Evolutionary conservation across 2,888 invertebrate species (phyloP), one percentile per base, ranked within the genome.

Genomic region (Ornithoptera priamus): DNA sequence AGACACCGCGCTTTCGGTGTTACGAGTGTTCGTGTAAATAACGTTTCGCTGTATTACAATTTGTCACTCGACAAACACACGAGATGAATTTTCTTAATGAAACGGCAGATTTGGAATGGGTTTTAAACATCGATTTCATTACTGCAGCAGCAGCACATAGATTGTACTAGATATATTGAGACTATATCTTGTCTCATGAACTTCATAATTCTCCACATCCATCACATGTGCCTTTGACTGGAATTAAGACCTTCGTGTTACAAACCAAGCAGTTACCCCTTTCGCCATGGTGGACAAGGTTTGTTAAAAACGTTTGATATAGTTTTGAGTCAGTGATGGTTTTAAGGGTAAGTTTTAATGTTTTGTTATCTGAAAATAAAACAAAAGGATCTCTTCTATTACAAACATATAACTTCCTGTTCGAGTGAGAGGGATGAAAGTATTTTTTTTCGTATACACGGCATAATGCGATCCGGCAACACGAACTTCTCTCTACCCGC

Each of bases 401-500:
- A 39, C 53, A 53, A 53, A 53, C 42, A 4, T 61, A 36, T 62
- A 62, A 62, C 67, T 67, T 67, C 39, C 30, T 24, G 24, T 67
- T 57, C 20, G 17, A 22, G 53, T 58, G 67, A 62, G 24, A 56
- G 22, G 56, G 67, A 67, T 67, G 18, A 42, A 58, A 50, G 15
- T 61, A 36, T 65, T 39, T 39, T 69, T 66, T 70, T 59, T 66
- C 53, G 39, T 53, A 66, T 63, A n/a, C 42, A 59, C 20, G 58
- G 18, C 50, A 62, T 22, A 30, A 30, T 30, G 58, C 24, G 17
- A 63, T 63, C 62, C 59, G 59, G 73, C 59, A 67, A 64, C 72
- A 71, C 73, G 70, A 73, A 75, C 71, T 73, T 72, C 65, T 67
- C 64, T 67, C 71, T 56, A 63, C 61, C 71, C 68, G 69, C 66